These are phyloP conservation scores for Phaonia tiefii DNA, from an alignment of 2,888 invertebrate genomes.

Conservation along the genomic window DNA sequence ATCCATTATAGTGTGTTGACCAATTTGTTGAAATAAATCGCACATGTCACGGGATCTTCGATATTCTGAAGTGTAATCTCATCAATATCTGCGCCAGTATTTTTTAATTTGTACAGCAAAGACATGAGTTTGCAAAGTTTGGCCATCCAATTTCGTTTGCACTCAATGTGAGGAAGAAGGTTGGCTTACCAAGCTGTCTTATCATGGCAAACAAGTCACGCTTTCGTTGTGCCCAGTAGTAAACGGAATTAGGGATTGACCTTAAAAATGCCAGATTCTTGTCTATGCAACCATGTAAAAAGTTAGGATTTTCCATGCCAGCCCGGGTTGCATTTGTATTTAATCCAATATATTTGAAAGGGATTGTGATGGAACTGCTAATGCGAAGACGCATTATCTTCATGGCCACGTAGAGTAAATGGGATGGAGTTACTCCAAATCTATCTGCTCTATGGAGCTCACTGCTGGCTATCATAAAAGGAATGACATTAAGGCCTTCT, in stretches of 20 bases:
- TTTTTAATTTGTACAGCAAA: constrained; percentile 19
- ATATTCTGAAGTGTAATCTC: neutral
- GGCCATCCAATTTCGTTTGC: constrained; percentile 43
- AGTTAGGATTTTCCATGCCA: constrained; percentile 71
- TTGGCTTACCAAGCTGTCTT: too few relatives aligned
- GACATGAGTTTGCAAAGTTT: neutral
- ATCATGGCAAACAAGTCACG: constrained; percentile 79
- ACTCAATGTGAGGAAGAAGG: constrained; percentile 62
- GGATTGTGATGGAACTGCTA: constrained; percentile 56
- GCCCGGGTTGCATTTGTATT: constrained; percentile 72
- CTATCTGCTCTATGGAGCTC: constrained; percentile 75
- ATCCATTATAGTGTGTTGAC: constrained; percentile 2
- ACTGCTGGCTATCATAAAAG: too few relatives aligned
- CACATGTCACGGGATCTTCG: constrained; percentile 33
- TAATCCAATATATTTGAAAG: constrained; percentile 72
- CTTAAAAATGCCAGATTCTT: constrained; percentile 70
- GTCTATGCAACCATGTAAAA: constrained; percentile 59
- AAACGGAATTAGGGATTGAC: constrained; percentile 71
- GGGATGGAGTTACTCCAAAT: constrained; percentile 58
- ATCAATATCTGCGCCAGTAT: neutral
- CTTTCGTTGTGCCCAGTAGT: constrained; percentile 76
- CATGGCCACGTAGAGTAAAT: constrained; percentile 77
- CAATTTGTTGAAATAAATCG: constrained; percentile 36
- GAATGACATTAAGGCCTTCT: too few relatives aligned
- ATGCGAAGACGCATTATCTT: constrained; percentile 74